Conservation (phyloP, 64 coral and sea anemone genomes). For the Hydrozoanthus tunicans region DNA sequence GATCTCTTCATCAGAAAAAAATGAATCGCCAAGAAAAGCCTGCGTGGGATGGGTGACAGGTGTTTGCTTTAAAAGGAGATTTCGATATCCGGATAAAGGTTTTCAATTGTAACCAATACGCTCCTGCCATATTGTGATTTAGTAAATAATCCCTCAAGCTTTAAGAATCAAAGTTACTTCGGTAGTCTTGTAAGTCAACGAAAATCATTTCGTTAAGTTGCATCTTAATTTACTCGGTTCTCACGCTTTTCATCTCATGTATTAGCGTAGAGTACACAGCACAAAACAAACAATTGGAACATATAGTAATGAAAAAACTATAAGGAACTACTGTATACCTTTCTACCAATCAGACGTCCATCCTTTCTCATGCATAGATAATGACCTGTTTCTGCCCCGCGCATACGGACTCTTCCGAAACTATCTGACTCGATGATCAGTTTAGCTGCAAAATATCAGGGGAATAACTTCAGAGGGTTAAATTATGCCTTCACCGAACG, state of each 20-base stretch:
- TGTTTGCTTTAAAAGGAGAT: conserved; percentile 19
- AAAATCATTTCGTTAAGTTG: background rate
- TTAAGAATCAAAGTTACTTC: background rate
- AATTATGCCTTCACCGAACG: conserved; percentile 25
- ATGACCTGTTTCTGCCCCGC: conserved; percentile 67
- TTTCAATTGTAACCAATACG: background rate
- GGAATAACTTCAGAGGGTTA: conserved; percentile 30
- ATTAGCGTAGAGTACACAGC: conserved; percentile 73
- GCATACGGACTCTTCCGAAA: conserved; percentile 85
- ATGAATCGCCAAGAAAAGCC: background rate
- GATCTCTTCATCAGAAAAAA: background rate
- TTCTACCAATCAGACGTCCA: conserved; percentile 72
- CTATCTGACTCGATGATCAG: conserved; percentile 92
- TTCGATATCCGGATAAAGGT: conserved; percentile 15
- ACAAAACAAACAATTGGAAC: conserved; percentile 74
- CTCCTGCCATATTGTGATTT: background rate
- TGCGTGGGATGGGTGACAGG: background rate
- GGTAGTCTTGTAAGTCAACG: conserved; percentile 18
- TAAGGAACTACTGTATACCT: conserved; percentile 65
- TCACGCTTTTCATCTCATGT: conserved; percentile 72
- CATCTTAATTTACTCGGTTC: conserved; percentile 71
- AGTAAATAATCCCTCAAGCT: background rate
- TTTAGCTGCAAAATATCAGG: conserved; percentile 75
- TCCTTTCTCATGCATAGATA: conserved; percentile 87
- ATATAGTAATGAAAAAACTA: conserved; percentile 92